phyloP scores from a whole-genome alignment of 1,140 invertebrate species.

The Drosophila busckii region DNA sequence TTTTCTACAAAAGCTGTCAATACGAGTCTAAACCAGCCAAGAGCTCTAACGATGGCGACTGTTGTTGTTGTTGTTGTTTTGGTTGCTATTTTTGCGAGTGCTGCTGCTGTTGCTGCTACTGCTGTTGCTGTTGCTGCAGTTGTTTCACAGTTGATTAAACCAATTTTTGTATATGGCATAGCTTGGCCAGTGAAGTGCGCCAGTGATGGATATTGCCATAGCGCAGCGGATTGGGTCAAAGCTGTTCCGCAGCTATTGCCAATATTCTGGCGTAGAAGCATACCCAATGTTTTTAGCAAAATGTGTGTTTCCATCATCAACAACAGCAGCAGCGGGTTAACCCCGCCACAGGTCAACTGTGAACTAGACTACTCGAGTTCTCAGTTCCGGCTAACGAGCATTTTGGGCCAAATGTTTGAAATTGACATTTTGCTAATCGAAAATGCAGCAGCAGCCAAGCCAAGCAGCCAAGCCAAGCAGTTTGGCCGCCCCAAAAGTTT shows the following conservation, averaged over 20 bases:
- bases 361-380: conserved; percentile 51
- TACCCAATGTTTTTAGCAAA: conserved; percentile 71
- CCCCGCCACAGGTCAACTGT: conserved; percentile 39
- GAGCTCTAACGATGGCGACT: conserved; percentile 48
- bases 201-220: conserved; percentile 72
- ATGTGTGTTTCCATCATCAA: conserved; percentile 36
- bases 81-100: conserved; percentile 41
- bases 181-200: conserved; percentile 34
- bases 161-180: conserved; percentile 72
- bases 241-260: conserved; percentile 48
- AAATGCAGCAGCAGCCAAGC: too few relatives aligned
- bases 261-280: conserved; percentile 48
- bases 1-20: conserved; percentile 19
- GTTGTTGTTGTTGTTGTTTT: conserved; percentile 30
- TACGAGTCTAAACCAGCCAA: conserved; percentile 28
- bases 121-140: conserved; percentile 48
- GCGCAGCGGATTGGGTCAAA: conserved; percentile 47
- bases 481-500: conserved; percentile 66
- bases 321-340: not conserved
- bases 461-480: too few relatives aligned
- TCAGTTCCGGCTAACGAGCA: too few relatives aligned
- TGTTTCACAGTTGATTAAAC: conserved; percentile 77
- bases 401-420: too few relatives aligned
- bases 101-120: not conserved
- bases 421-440: conserved; percentile 76